phyloP scores from a whole-genome alignment of 1,140 invertebrate species.

The Bombus difficillimus region DNA sequence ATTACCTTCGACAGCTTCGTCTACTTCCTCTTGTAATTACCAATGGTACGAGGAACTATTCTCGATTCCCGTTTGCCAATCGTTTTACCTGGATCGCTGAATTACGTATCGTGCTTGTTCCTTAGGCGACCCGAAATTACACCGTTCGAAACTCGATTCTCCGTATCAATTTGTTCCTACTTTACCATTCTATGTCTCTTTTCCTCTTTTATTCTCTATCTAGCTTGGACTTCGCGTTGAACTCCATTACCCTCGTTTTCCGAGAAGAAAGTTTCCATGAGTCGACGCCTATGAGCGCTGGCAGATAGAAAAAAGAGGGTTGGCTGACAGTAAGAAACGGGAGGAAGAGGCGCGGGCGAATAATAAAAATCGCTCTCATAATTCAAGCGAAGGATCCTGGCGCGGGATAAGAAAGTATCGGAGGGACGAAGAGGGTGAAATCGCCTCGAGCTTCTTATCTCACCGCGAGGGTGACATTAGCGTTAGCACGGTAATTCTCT shows the following conservation, averaged over 20 bases:
- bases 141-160: not conserved
- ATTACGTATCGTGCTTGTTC: not conserved
- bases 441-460: slow-evolving; percentile 80
- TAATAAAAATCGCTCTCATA: slow-evolving; percentile 83
- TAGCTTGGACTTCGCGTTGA: slow-evolving; percentile 11
- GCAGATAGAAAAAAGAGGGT: slow-evolving; percentile 68
- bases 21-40: not conserved
- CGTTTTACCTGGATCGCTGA: not conserved
- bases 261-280: slow-evolving; percentile 62
- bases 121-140: not conserved
- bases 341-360: slow-evolving; percentile 72
- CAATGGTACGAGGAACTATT: not conserved
- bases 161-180: slow-evolving; percentile 13
- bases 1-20: not conserved
- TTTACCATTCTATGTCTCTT: not conserved
- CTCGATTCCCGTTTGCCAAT: not conserved
- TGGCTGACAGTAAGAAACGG: slow-evolving; percentile 50
- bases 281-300: slow-evolving; percentile 69
- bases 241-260: slow-evolving; percentile 47
- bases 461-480: slow-evolving; percentile 78
- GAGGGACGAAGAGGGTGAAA: slow-evolving; percentile 26
- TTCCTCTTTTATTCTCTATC: not conserved
- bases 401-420: slow-evolving; percentile 71
- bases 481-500: slow-evolving; percentile 80
- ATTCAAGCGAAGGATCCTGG: slow-evolving; percentile 77